Evolutionary conservation across 1,140 invertebrate species (phyloP), one percentile per base, ranked within the genome.

Genomic region (Calephelis virginiensis): DNA sequence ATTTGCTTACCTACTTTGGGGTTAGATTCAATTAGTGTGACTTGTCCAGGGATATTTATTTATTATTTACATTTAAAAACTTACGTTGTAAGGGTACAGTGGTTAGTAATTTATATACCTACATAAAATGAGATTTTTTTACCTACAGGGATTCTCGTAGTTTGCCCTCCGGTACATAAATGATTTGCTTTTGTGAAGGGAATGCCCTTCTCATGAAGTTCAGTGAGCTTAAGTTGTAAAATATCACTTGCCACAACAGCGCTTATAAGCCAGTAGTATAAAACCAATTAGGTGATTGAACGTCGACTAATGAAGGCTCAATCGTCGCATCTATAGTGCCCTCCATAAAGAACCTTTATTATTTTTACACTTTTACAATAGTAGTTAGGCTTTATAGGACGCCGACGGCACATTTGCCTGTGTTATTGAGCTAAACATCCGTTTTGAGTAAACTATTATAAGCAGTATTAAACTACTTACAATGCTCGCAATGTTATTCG

Each of bases 301-400:
- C 63, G 40, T 64, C 53, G 53, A 13, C 68, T 83, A 86, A 85
- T 87, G 78, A 85, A 79, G 71, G 72, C 67, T 75, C 82, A 81
- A 84, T 80, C 74, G 71, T 64, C 50, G 48, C 61, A 73, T 68
- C 73, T 82, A 85, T 73, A 75, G 47, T 64, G 43, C 67, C 49
- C 47, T 43, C 45, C 66, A 74, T 82, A 83, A 84, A 87, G 56
- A 53, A 56, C 61, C 67, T 83, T 85, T 81, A 76, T 77, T 76
- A 77, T 80, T 82, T 83, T 80, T 86, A 84, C 79, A 83, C 75
- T 48, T 85, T 85, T 84, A 85, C 75, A 81, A 85, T 81, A 59
- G 72, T 71, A 61, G 66, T 70, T 66, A 66, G n/a, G 49, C 78
- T 85, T 87, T 87, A 82, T 80, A 63, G 14, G 50, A 28, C 28